phyloP scores from a whole-genome alignment of 1,140 invertebrate genomes.

The Drosophila subpulchrella region DNA sequence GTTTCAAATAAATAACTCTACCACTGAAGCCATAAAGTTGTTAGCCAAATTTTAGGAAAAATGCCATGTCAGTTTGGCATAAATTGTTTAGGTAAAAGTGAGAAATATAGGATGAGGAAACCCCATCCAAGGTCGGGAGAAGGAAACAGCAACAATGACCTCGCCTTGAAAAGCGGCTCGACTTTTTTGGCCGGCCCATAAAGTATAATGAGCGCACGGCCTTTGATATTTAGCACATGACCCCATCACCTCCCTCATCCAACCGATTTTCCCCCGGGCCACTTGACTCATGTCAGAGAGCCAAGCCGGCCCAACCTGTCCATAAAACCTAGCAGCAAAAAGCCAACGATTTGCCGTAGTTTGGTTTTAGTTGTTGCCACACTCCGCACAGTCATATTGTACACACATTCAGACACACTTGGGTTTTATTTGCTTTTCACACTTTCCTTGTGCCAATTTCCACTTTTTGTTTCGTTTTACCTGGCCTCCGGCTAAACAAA shows the following conservation, averaged over 20 bases:
- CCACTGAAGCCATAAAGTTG: conserved; percentile 7
- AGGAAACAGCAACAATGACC: conserved; percentile 20
- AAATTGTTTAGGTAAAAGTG: conserved; percentile 34
- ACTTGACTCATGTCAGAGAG: conserved; percentile 22
- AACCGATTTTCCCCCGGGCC: conserved; percentile 18
- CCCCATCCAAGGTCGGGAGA: conserved; percentile 26
- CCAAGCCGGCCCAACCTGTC: conserved; percentile 50
- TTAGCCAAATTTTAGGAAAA: conserved; percentile 17
- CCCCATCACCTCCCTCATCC: conserved; percentile 16
- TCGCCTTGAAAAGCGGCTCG: conserved; percentile 39
- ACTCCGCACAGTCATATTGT: conserved; percentile 1
- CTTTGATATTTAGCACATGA: conserved; percentile 79
- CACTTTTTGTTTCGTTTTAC: conserved; percentile 71
- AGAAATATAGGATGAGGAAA: conserved; percentile 18
- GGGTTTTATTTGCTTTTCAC: conserved; percentile 71
- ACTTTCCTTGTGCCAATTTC: conserved; percentile 78
- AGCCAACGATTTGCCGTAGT: conserved; percentile 56
- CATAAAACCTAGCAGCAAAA: conserved; percentile 44
- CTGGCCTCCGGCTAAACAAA: conserved; percentile 27
- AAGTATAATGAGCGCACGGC: conserved; percentile 75
- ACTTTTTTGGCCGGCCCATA: conserved; percentile 55
- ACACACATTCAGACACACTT: conserved; percentile 20
- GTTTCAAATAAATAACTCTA: not conserved
- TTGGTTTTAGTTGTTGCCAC: conserved; percentile 30
- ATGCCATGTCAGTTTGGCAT: conserved; percentile 46